These are phyloP conservation scores for Boulengeromyrus knoepffleri DNA, from an alignment of 2,113 vertebrate genomes.

Conservation along the genomic window DNA sequence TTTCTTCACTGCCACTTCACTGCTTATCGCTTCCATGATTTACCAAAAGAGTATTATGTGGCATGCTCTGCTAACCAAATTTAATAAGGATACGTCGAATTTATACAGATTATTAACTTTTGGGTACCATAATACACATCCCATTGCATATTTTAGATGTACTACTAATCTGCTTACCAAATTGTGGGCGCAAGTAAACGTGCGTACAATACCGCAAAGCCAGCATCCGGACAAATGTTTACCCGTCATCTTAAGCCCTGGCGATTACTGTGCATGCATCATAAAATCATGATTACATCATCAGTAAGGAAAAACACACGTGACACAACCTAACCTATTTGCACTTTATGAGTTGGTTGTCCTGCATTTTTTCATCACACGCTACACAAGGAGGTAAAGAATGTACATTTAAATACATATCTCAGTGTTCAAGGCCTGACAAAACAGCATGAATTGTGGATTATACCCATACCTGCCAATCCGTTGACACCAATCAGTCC, in stretches of 20 bases:
- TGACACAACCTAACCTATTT: background rate
- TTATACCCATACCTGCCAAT: conserved; percentile 64
- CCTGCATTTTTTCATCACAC: background rate
- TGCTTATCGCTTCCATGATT: background rate
- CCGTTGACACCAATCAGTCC: conserved; percentile 63
- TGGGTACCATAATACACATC: background rate
- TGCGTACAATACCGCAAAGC: background rate
- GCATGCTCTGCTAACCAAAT: background rate
- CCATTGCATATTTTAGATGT: background rate
- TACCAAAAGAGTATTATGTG: background rate
- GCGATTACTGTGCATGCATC: background rate
- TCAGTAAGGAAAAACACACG: background rate
- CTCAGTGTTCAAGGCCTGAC: background rate
- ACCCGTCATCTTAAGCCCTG: background rate
- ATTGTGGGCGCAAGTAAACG: background rate
- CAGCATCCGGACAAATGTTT: background rate
- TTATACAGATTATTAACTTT: background rate
- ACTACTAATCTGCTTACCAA: background rate
- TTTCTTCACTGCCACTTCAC: background rate
- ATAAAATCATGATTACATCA: background rate
- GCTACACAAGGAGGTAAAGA: background rate
- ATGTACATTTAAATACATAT: background rate
- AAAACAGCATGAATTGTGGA: background rate
- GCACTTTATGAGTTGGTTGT: background rate
- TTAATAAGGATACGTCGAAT: background rate